Evolutionary conservation across 2,113 vertebrate genomes (phyloP), one percentile per base, ranked within the genome.

Genomic region (Mesitornis unicolor): DNA sequence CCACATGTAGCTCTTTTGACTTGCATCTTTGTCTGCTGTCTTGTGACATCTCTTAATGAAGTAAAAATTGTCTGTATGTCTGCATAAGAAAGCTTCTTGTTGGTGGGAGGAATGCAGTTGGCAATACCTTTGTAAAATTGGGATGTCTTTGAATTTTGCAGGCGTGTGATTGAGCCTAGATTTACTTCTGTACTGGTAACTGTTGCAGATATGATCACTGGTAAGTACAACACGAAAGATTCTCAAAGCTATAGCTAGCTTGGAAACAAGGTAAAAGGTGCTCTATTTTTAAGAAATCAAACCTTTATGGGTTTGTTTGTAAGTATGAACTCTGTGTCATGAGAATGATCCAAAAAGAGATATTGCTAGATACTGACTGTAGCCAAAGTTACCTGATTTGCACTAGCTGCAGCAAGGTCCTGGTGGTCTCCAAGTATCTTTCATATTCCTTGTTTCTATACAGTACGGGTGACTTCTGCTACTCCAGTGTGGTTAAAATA

Each of bases 171-270:
- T 86, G 98, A 99, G 87, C 96, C 98, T 56, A 98, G 99, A 93
- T 99, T 99, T 97, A 97, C 99, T 60, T 89, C 98, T 53, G 95
- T 99, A 86, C 98, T 99, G 48, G 95, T 99, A 76, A 98, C 95
- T 70, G 98, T 98, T 75, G 98, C 99, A 5, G 99, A 99, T 87
- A 98, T 99, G 89, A 97, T 99, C 84, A 98, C 99, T 73, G 99
- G 99, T 99, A 97, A 98, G 98, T 98, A 83, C 16, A 73, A 53
- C 7, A n/a, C 54, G 59, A 16, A 56, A 25, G 6, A 43, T 45
- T 50, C 5, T 77, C 16, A 61, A 53, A 86, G 56, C 17, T 45
- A 9, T 50, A 67, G 29, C 16, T 90, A 45, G 15, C 25, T 95
- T 84, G 47, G 33, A 89, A 84, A 26, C 60, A 81, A 67, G 18